These are phyloP conservation scores for Ectropis grisescens DNA, from an alignment of 1,140 invertebrate genomes.

Conservation along the genomic window DNA sequence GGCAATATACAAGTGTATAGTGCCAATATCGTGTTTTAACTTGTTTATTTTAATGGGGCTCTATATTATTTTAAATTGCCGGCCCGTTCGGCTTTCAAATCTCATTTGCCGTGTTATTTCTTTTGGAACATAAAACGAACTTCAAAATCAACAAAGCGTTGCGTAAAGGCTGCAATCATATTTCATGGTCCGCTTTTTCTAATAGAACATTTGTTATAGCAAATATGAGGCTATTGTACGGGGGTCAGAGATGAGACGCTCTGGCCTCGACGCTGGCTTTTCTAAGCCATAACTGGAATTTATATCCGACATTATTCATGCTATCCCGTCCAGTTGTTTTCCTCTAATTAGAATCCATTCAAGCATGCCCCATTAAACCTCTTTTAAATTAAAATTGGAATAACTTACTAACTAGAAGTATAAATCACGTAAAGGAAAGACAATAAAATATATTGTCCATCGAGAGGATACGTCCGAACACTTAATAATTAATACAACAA, in stretches of 20 bases:
- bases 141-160: conserved; percentile 9
- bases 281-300: conserved; percentile 56
- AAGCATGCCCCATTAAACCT: conserved; percentile 62
- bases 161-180: conserved; percentile 17
- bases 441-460: conserved; percentile 67
- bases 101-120: no score
- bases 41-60: no score
- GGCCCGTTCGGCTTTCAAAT: no score
- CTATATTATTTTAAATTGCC: no score
- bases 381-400: conserved; percentile 68
- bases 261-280: conserved; percentile 22
- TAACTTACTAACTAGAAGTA: conserved; percentile 68
- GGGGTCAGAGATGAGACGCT: conserved; percentile 23
- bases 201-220: conserved; percentile 48
- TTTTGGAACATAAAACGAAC: neutral
- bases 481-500: conserved; percentile 62
- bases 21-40: no score
- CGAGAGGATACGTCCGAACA: conserved; percentile 21
- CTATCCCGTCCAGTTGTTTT: conserved; percentile 44
- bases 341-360: conserved; percentile 67
- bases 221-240: conserved; percentile 41
- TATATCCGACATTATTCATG: conserved; percentile 64
- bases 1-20: no score
- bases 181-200: conserved; percentile 39
- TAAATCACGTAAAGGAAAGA: conserved; percentile 60